phyloP scores from a whole-genome alignment of 2,888 invertebrate species.

The Drosophila pseudotakahashii region DNA sequence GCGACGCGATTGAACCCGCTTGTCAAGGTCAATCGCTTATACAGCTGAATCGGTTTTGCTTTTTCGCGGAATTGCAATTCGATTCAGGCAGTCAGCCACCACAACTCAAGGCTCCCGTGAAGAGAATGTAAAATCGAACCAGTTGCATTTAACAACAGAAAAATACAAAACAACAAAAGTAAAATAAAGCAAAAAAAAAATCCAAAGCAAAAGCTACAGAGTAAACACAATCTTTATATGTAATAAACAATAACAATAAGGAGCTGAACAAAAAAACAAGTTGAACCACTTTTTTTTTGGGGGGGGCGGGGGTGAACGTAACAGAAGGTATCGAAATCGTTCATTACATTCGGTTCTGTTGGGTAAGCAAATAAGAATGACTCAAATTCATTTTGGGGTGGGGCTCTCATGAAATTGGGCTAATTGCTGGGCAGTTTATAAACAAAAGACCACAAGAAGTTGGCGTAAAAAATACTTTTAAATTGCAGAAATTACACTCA shows the following conservation, averaged over 20 bases:
- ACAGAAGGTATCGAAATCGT: constrained; percentile 39
- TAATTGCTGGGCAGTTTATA: constrained; percentile 22
- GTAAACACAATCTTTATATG: constrained; percentile 40
- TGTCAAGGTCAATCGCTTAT: constrained; percentile 29
- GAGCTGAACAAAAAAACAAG: constrained; percentile 60
- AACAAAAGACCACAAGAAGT: constrained; percentile 17
- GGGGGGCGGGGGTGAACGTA: no score
- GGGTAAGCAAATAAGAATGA: constrained; percentile 44
- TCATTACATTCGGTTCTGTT: constrained; percentile 46
- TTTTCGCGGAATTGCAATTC: constrained; percentile 69
- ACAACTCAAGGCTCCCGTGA: constrained; percentile 49
- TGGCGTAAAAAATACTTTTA: background rate
- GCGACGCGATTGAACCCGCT: constrained; percentile 12
- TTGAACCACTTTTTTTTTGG: constrained; percentile 66
- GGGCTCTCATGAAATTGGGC: constrained; percentile 37
- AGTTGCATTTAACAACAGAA: constrained; percentile 44
- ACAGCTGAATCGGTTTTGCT: constrained; percentile 18
- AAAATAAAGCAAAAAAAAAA: background rate
- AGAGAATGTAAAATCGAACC: constrained; percentile 69
- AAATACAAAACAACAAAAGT: constrained; percentile 22
- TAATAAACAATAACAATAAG: constrained; percentile 49
- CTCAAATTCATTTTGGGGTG: constrained; percentile 35
- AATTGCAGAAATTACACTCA: constrained; percentile 14
- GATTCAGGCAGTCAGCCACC: constrained; percentile 28
- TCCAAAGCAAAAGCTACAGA: constrained; percentile 16